These are phyloP conservation scores for Tiliacea citrago DNA, from an alignment of 2,888 invertebrate genomes.

Conservation along the genomic window DNA sequence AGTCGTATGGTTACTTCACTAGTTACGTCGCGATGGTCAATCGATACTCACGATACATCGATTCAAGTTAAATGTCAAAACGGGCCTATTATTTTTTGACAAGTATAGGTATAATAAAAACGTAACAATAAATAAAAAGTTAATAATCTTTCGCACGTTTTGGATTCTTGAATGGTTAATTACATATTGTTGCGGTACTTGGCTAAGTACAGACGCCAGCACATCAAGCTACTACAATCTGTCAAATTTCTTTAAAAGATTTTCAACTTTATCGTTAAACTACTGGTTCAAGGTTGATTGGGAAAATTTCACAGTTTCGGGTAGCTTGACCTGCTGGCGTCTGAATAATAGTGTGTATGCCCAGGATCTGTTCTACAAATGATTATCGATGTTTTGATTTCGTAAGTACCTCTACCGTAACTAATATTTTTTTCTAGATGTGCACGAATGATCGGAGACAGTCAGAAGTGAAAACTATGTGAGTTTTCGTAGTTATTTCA, in stretches of 20 bases:
- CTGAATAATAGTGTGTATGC: background rate
- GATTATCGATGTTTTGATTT: background rate
- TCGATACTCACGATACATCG: no score
- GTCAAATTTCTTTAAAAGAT: no score
- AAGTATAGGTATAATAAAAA: background rate
- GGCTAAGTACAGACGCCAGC: background rate
- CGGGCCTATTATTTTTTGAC: no score
- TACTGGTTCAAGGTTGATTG: no score
- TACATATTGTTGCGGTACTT: background rate
- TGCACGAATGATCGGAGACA: no score
- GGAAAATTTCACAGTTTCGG: no score
- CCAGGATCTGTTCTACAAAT: background rate
- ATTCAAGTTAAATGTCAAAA: no score
- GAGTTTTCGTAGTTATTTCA: conserved; percentile 52
- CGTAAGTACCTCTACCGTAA: background rate
- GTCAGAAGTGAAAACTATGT: conserved; percentile 12
- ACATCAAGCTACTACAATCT: no score
- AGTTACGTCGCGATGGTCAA: no score
- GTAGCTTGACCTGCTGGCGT: no score
- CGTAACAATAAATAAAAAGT: background rate
- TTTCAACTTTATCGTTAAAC: no score
- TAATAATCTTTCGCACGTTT: background rate
- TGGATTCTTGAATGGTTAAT: background rate
- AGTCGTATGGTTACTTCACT: no score
- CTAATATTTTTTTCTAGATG: background rate